These are phyloP conservation scores for Trichosurus vulpecula DNA, from an alignment of 2,797 vertebrate genomes.

Conservation along the genomic window DNA sequence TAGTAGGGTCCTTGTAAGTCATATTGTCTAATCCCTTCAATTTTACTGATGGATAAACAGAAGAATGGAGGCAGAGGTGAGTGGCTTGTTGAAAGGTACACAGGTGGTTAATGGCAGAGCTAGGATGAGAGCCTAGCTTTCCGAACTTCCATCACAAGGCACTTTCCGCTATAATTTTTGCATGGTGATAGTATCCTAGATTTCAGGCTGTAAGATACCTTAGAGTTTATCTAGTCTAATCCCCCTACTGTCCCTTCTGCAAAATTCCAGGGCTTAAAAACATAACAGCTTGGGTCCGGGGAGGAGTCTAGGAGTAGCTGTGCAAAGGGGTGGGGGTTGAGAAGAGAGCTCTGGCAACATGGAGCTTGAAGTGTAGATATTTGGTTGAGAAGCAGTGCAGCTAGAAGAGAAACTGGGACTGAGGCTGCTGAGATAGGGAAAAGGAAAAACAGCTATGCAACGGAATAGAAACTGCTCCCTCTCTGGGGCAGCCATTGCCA, in stretches of 20 bases:
- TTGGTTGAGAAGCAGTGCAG: not conserved
- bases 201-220: not conserved
- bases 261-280: not conserved
- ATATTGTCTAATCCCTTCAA: not conserved
- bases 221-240: not conserved
- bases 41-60: not conserved
- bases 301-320: not conserved
- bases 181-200: not conserved
- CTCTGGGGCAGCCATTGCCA: not conserved
- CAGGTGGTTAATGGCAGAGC: not conserved
- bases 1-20: not conserved
- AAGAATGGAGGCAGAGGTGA: not conserved
- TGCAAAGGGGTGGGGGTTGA: not conserved
- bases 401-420: not conserved
- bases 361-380: not conserved
- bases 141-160: not conserved
- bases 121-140: not conserved
- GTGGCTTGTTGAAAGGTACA: not conserved
- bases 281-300: not conserved
- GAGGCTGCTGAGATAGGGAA: not conserved
- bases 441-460: not conserved
- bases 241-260: not conserved
- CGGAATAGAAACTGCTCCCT: not conserved
- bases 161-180: not conserved
- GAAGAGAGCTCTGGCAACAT: not conserved